Conservation (phyloP, 2,888 invertebrate genomes). For the Tetheella fluctuosa region DNA sequence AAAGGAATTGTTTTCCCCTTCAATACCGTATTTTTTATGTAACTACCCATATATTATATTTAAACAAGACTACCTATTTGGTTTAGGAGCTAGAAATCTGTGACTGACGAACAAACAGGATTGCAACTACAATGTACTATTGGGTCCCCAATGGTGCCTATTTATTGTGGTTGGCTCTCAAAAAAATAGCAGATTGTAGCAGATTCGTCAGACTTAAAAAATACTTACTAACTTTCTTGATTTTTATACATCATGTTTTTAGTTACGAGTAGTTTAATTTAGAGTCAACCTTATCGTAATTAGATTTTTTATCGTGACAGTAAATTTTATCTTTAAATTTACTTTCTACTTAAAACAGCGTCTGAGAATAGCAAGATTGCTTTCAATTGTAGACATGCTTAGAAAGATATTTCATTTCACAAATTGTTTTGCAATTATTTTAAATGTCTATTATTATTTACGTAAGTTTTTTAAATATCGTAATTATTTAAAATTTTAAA, state of each 20-base stretch:
- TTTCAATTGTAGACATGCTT: background rate
- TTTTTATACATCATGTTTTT: background rate
- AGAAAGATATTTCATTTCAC: background rate
- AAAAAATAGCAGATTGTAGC: no score
- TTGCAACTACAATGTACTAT: no score
- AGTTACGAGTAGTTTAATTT: constrained; percentile 4
- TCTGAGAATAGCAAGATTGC: background rate
- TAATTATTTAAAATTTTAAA: background rate
- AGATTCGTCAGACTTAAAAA: background rate
- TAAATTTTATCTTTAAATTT: background rate
- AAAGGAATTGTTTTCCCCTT: no score
- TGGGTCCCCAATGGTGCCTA: no score
- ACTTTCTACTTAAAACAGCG: background rate
- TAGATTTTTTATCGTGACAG: background rate
- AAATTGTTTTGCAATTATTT: background rate
- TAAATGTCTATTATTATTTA: background rate
- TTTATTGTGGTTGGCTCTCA: no score
- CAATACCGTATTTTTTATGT: no score
- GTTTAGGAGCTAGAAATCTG: no score
- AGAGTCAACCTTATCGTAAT: background rate
- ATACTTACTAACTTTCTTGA: background rate
- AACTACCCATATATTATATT: no score
- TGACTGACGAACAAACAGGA: no score
- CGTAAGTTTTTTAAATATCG: background rate
- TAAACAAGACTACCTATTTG: no score